Percentiles rank a stretch among this genome's conserved stretches.
phyloP scores from a whole-genome alignment of 2,888 invertebrate species.

The Drosophila longiperda region DNA sequence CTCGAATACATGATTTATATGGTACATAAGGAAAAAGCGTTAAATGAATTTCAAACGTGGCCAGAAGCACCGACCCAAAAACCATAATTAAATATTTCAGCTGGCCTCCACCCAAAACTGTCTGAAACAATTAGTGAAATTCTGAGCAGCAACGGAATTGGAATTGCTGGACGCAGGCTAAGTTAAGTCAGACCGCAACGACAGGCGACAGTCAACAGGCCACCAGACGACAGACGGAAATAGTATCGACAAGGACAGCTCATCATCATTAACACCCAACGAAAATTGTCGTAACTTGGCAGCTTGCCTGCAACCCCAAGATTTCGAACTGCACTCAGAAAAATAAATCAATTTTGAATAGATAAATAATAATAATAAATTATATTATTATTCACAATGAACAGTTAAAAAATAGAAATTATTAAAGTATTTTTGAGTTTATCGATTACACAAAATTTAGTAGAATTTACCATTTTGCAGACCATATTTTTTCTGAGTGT shows the following conservation, averaged over 20 bases:
- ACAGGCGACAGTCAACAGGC: not conserved
- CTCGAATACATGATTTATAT: constrained; percentile 3
- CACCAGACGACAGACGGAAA: constrained; percentile 4
- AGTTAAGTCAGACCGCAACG: constrained; percentile 28
- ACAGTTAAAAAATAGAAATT: not conserved
- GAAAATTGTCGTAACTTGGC: constrained; percentile 56
- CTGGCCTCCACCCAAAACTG: constrained; percentile 42
- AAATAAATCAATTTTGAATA: not conserved
- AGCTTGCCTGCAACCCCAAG: constrained; percentile 18
- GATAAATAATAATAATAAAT: not conserved
- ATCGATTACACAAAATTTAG: not conserved
- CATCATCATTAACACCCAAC: constrained; percentile 67
- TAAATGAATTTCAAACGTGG: constrained; percentile 20
- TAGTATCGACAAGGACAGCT: constrained; percentile 46
- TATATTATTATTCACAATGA: not conserved
- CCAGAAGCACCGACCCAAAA: constrained; percentile 34
- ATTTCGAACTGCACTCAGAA: constrained; percentile 3
- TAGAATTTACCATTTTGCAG: not conserved
- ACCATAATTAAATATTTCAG: constrained; percentile 75
- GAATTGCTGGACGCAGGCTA: constrained; percentile 12
- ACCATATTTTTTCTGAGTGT: constrained; percentile 4
- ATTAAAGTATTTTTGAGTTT: not conserved
- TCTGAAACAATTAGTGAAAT: constrained; percentile 66
- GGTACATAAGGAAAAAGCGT: constrained; percentile 2
- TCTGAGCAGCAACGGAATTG: constrained; percentile 22